Base-by-base conservation (phyloP, 2,797 vertebrate species). In the Gobionotothen gibberifrons region DNA sequence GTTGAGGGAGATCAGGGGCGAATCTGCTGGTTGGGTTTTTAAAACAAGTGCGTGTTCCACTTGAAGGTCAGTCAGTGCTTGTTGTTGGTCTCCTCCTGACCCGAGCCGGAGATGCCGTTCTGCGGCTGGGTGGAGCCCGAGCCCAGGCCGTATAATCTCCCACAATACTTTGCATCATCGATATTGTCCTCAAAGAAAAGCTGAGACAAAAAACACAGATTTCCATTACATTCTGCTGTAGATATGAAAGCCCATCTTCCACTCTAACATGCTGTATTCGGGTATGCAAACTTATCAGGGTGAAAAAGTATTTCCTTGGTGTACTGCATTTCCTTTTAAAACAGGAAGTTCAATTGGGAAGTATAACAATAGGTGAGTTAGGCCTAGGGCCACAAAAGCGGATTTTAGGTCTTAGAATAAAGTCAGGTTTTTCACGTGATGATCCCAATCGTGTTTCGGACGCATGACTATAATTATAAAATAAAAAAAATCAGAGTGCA, bases 101-200 rank as follows among this genome's bases (percentile, higher is more conserved):
- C 90, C 6, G 94, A 93, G 81, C 82, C 88, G 54, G 94, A 94
- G 78, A 95, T 89, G 87, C 98, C 97, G 17, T 95, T 99, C 92
- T 99, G 98, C 56, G 95, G 97, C 85, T 99, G 97, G 73, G 90
- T 95, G 86, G 97, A 97, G 73, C 98, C 97, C 0, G 97, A 99
- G 76, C 98, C 98, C 72, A 99, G 95, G 76, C 98, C 98, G 32
- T 99, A 99, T 61, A 99, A 90, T 58, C 97, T 93, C 79, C 98
- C 98, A 40, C 98, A 99, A 76, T 99, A 99, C 88, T 99, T 99
- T n/a, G 98, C 97, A 69, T 99, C 98, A 14, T 99, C 98, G 36
- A 99, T 99, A 90, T 97, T 98, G 95, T 99, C 98, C 88, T 99
- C 98, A 75, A 99, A 99, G 92, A 99, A 99, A 60, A 99, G 94